phyloP scores from a whole-genome alignment of 2,888 invertebrate species.

The Epinotia bilunana region DNA sequence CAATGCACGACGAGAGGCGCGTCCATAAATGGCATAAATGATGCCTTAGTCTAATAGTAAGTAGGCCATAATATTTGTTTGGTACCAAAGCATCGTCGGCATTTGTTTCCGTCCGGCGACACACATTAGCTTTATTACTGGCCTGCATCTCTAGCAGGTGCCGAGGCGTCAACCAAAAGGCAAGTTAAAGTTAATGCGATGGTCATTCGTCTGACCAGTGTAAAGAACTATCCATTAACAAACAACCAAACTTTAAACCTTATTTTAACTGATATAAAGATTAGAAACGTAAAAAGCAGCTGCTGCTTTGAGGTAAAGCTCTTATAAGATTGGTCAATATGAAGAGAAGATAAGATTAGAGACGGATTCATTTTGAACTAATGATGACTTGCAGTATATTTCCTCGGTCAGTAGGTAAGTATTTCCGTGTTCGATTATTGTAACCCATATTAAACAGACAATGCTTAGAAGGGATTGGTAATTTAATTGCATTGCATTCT shows the following conservation, averaged over 20 bases:
- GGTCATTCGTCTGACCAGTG: constrained; percentile 32
- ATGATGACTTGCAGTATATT: constrained; percentile 42
- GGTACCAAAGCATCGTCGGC: constrained; percentile 1
- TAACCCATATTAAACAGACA: constrained; percentile 8
- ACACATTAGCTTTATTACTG: constrained; percentile 32
- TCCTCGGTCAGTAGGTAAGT: constrained; percentile 43
- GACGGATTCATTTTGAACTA: constrained; percentile 31
- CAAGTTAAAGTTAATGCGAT: constrained; percentile 42
- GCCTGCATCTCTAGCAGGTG: constrained; percentile 39
- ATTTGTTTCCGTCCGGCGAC: constrained; percentile 35
- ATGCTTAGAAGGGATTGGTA: constrained; percentile 1
- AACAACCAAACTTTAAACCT: constrained; percentile 7
- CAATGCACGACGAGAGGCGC: not conserved
- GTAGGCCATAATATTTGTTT: constrained; percentile 33
- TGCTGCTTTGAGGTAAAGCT: not conserved
- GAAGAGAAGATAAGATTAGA: constrained; percentile 40
- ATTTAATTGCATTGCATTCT: constrained; percentile 31
- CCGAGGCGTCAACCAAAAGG: constrained; percentile 38
- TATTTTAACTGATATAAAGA: constrained; percentile 6
- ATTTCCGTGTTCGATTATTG: constrained; percentile 27
- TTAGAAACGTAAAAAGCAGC: not conserved
- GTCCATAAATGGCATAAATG: not conserved
- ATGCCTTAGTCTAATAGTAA: not conserved
- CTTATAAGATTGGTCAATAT: constrained; percentile 24
- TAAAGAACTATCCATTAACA: constrained; percentile 22